These are phyloP conservation scores for Drosophila trichaetosa DNA, from an alignment of 2,888 invertebrate species.

Conservation along the genomic window DNA sequence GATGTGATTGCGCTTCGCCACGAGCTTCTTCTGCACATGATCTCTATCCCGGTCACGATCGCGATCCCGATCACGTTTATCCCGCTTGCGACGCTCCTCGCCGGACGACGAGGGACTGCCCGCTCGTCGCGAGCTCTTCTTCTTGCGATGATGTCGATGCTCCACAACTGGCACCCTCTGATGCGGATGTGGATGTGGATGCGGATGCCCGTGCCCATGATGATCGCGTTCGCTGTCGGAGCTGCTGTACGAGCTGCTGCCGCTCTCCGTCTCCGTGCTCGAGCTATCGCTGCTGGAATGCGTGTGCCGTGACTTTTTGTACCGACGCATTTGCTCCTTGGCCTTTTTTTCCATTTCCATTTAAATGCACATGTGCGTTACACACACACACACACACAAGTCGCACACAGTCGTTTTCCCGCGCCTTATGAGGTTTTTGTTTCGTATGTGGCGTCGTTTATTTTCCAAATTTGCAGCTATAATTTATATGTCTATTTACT, in stretches of 20 bases:
- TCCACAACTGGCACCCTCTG: conserved; percentile 50
- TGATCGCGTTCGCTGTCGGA: conserved; percentile 77
- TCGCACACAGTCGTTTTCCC: neutral
- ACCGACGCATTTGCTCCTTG: conserved; percentile 83
- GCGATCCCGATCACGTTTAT: conserved; percentile 76
- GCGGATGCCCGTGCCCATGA: conserved; percentile 50
- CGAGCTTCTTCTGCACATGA: conserved; percentile 84
- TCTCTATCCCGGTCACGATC: conserved; percentile 64
- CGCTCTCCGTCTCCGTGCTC: conserved; percentile 82
- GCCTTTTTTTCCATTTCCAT: conserved; percentile 84
- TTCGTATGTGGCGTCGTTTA: conserved; percentile 45
- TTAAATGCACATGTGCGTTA: conserved; percentile 9
- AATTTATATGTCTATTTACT: conserved; percentile 26
- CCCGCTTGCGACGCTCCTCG: conserved; percentile 83
- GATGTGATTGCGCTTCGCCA: conserved; percentile 84
- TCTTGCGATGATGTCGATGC: conserved; percentile 85
- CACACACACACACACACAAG: conserved; percentile 1
- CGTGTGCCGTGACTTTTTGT: conserved; percentile 83
- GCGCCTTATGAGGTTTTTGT: conserved; percentile 33
- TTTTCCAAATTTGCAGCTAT: conserved; percentile 30
- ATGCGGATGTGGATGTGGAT: conserved; percentile 54
- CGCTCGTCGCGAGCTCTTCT: conserved; percentile 85
- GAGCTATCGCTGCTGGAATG: conserved; percentile 83
- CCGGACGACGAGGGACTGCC: conserved; percentile 87
- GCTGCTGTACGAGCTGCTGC: conserved; percentile 83